These are phyloP conservation scores for Agrotis ipsilon DNA, from an alignment of 2,888 invertebrate species.

Conservation along the genomic window DNA sequence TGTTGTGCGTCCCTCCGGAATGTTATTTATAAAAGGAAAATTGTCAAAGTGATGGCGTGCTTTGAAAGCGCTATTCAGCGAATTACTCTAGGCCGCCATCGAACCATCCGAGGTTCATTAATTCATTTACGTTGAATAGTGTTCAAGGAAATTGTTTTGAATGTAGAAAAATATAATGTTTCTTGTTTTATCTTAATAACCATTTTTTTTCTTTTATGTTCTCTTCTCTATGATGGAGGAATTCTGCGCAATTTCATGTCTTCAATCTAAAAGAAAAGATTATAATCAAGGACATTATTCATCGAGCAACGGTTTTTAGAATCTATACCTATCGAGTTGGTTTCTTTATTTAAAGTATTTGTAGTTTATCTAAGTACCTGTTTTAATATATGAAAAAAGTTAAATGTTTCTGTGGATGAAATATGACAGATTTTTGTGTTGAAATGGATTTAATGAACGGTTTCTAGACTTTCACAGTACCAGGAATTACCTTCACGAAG, in stretches of 20 bases:
- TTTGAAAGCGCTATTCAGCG: conserved; percentile 66
- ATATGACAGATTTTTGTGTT: no score
- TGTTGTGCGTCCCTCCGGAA: conserved; percentile 57
- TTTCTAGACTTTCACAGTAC: background rate
- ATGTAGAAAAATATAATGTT: background rate
- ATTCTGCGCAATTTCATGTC: background rate
- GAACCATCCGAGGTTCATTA: conserved; percentile 59
- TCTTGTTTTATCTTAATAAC: background rate
- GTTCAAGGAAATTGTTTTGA: conserved; percentile 12
- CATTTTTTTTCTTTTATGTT: conserved; percentile 11
- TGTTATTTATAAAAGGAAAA: conserved; percentile 68
- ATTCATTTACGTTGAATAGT: conserved; percentile 38
- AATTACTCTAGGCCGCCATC: conserved; percentile 66
- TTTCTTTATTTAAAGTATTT: no score
- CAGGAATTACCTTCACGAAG: conserved; percentile 7
- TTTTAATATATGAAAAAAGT: background rate
- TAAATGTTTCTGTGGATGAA: background rate
- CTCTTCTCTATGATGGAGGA: background rate
- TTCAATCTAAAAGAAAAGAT: background rate
- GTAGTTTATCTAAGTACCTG: no score
- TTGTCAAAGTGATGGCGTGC: conserved; percentile 69
- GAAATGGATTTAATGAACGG: no score
- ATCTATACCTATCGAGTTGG: no score
- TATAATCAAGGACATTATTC: no score
- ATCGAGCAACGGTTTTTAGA: no score